A percentile compares a stretch with the other conserved stretches of the same genome.
Evolutionary conservation across 2,888 invertebrate genomes (phyloP).

Genomic region (Platerodrilus igneus): DNA sequence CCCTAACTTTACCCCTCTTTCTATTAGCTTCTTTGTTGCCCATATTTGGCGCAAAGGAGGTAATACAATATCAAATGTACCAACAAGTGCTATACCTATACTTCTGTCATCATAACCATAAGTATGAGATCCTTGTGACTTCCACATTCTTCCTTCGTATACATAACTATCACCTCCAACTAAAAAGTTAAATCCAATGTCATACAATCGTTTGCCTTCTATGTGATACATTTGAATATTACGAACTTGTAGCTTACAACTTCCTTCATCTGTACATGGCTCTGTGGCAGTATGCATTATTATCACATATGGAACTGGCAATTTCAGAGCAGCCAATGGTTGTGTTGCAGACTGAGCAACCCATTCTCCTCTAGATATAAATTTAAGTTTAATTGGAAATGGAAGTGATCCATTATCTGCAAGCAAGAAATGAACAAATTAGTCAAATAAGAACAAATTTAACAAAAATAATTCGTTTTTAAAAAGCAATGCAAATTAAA

Average conservation of each 20-base stretch:
- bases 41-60: constrained; percentile 55
- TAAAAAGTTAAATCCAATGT: constrained; percentile 74
- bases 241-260: constrained; percentile 57
- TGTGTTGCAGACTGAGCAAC: constrained; percentile 56
- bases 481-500: too few species aligned
- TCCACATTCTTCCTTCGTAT: constrained; percentile 75
- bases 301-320: constrained; percentile 55
- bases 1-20: constrained; percentile 56
- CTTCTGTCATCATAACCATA: constrained; percentile 61
- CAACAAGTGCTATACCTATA: constrained; percentile 68
- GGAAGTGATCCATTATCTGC: too few species aligned
- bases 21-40: constrained; percentile 59
- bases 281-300: constrained; percentile 64
- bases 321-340: constrained; percentile 37
- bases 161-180: constrained; percentile 73
- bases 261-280: constrained; percentile 54
- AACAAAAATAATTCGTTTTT: too few species aligned
- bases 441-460: too few species aligned
- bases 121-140: constrained; percentile 66
- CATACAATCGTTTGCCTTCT: constrained; percentile 58
- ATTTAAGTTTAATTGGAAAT: constrained; percentile 48
- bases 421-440: too few species aligned
- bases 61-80: constrained; percentile 57
- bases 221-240: constrained; percentile 66
- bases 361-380: constrained; percentile 59